Evolutionary conservation across 2,797 vertebrate species (phyloP).

Genomic region (Carapus acus): DNA sequence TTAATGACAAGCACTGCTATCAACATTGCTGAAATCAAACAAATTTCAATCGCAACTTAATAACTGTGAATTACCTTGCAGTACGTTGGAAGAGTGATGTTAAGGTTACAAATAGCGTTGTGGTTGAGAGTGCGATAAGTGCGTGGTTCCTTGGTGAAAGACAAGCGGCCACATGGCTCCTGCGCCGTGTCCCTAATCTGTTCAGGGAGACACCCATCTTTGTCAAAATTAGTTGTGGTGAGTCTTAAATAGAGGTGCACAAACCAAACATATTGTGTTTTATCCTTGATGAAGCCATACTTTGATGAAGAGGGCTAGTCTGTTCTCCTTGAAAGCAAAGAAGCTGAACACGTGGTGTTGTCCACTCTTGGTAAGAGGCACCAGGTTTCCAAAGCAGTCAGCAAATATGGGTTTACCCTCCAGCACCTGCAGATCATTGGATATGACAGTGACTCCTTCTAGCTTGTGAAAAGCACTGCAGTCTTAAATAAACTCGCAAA

Average conservation of each 20-base stretch:
- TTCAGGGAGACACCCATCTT: conserved; percentile 9
- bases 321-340: conserved; percentile 97
- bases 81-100: conserved; percentile 92
- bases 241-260: neutral
- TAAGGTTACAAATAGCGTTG: conserved; percentile 97
- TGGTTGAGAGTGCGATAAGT: conserved; percentile 90
- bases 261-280: neutral
- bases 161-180: conserved; percentile 92
- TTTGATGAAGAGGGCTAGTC: conserved; percentile 96
- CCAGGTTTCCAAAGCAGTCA: conserved; percentile 97
- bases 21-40: too few relatives aligned
- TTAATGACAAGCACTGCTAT: conserved; percentile 1
- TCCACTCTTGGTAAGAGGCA: conserved; percentile 94
- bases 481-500: too few relatives aligned
- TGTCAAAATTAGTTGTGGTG: conserved; percentile 8
- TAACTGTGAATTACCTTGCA: conserved; percentile 95
- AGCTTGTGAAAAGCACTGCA: too few relatives aligned
- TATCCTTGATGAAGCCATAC: conserved; percentile 60
- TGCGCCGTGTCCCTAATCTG: conserved; percentile 95
- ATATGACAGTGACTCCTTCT: conserved; percentile 16
- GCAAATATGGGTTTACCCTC: conserved; percentile 98
- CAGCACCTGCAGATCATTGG: conserved; percentile 74
- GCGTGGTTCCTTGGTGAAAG: conserved; percentile 96
- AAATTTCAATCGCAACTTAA: too few relatives aligned
- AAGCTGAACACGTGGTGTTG: conserved; percentile 99